Conservation (phyloP, 2,888 invertebrate genomes). For the Tipula confusa region DNA sequence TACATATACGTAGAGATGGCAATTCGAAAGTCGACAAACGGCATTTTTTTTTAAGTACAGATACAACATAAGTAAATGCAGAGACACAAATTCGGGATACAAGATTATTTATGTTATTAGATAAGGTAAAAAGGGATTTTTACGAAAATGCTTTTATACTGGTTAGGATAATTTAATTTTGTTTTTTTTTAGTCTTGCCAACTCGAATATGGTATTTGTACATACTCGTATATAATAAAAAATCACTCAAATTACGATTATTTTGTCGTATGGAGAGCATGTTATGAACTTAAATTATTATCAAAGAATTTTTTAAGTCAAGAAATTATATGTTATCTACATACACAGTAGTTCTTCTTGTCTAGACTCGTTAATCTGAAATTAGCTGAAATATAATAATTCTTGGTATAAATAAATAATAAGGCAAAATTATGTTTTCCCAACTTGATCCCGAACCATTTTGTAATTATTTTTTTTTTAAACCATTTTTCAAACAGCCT, state of each 20-base stretch:
- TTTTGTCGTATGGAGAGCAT: neutral
- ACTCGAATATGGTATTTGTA: neutral
- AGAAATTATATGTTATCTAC: too few species aligned
- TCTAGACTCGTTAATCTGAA: neutral
- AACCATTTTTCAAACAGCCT: too few species aligned
- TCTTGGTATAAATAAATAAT: too few species aligned
- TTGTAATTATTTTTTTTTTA: too few species aligned
- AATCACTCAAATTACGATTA: neutral
- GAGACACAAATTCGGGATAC: neutral
- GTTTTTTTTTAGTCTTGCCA: neutral
- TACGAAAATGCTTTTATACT: neutral
- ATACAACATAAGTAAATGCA: neutral
- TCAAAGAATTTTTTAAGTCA: neutral
- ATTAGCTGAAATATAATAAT: too few species aligned
- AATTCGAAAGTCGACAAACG: slow-evolving; percentile 6
- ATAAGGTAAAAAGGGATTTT: neutral
- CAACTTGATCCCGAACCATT: too few species aligned
- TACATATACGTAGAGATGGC: neutral
- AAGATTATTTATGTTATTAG: neutral
- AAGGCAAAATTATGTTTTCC: too few species aligned
- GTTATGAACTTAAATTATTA: neutral
- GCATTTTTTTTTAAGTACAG: neutral
- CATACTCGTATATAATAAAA: neutral
- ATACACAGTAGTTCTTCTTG: neutral
- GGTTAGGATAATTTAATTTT: neutral